A percentile compares a stretch with the other conserved stretches of the same genome.
Evolutionary conservation across 2,888 invertebrate genomes (phyloP).

Genomic region (Agonum fuliginosum): DNA sequence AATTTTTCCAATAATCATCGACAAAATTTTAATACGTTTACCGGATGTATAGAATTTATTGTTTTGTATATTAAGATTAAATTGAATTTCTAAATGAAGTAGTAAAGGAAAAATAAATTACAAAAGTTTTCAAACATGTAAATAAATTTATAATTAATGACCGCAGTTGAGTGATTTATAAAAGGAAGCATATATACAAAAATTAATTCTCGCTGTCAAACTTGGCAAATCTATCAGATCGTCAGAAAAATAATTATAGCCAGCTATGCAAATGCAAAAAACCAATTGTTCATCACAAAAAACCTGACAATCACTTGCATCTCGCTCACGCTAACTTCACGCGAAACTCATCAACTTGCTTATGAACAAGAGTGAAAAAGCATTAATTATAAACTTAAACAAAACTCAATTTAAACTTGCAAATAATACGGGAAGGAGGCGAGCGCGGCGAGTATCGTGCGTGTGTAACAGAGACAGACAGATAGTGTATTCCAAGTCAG

Average conservation of each 20-base stretch:
- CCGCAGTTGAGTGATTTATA: background rate
- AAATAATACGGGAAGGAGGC: constrained; percentile 60
- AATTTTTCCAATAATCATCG: too few relatives aligned
- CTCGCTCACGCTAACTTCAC: constrained; percentile 24
- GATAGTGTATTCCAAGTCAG: background rate
- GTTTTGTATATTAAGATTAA: too few relatives aligned
- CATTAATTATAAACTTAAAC: constrained; percentile 67
- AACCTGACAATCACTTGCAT: constrained; percentile 18
- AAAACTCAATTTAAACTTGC: constrained; percentile 67
- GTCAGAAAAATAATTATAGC: constrained; percentile 32
- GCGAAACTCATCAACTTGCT: constrained; percentile 39
- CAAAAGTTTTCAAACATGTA: too few relatives aligned
- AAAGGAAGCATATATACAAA: background rate
- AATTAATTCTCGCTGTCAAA: constrained; percentile 38
- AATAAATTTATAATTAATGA: background rate
- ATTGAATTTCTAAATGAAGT: too few relatives aligned
- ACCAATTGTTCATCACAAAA: constrained; percentile 45
- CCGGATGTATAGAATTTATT: too few relatives aligned
- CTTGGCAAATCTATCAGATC: constrained; percentile 37
- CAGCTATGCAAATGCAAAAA: constrained; percentile 17
- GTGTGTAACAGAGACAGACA: constrained; percentile 50
- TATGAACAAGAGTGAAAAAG: constrained; percentile 58
- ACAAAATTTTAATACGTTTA: too few relatives aligned
- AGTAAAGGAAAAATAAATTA: too few relatives aligned
- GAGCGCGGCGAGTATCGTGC: background rate